Conservation (phyloP, 2,797 vertebrate species). For the Poeciliopsis infans region DNA sequence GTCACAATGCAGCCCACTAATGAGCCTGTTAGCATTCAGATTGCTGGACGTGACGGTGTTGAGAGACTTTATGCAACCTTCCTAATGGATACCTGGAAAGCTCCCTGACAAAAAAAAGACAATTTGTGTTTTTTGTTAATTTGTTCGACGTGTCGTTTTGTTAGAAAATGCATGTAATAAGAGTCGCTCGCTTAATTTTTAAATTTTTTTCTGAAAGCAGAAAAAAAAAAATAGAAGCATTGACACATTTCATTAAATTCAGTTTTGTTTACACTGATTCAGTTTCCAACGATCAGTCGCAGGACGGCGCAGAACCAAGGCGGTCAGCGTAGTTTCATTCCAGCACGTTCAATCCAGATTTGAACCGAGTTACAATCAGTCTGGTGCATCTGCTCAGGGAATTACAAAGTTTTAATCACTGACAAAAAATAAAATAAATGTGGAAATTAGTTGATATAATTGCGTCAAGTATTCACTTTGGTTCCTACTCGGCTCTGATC, state of each 20-base stretch:
- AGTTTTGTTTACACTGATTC: not conserved
- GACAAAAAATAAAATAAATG: not conserved
- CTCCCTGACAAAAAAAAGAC: not conserved
- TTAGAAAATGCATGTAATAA: not conserved
- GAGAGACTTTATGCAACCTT: not conserved
- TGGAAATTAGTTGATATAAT: not conserved
- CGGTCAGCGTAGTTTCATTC: not conserved
- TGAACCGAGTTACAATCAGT: not conserved
- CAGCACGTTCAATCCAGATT: not conserved
- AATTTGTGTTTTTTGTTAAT: not conserved
- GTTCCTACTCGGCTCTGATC: not conserved
- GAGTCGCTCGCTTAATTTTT: not conserved
- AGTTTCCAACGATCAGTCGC: not conserved
- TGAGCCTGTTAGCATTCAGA: not conserved
- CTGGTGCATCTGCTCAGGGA: not conserved
- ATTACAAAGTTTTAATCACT: not conserved
- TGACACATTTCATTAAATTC: not conserved
- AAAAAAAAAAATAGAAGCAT: not conserved
- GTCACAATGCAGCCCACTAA: not conserved
- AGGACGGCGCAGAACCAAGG: not conserved
- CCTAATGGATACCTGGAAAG: not conserved
- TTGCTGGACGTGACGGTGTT: not conserved
- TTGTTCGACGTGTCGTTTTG: not conserved
- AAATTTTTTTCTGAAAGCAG: not conserved
- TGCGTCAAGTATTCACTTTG: not conserved